Evolutionary conservation across 37 sponge, comb jelly and placozoan genomes (phyloP).

Genomic region (Aplysina aerophoba): DNA sequence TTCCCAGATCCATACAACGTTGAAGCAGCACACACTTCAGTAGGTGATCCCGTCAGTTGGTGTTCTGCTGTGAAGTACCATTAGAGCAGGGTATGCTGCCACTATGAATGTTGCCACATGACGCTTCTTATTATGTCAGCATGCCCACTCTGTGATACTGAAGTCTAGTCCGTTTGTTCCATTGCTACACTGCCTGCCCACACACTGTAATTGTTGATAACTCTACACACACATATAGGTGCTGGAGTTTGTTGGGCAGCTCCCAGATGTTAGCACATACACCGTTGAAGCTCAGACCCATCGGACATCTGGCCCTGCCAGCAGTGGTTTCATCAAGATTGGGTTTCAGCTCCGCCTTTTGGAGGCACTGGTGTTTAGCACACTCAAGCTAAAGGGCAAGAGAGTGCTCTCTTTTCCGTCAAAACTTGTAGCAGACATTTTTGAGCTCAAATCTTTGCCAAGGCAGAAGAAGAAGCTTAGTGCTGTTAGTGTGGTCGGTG

Average conservation of each 20-base stretch:
- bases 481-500: not conserved
- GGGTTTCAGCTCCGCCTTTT: constrained; percentile 42
- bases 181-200: no score
- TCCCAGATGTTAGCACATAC: constrained; percentile 43
- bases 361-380: constrained; percentile 42
- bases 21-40: not conserved
- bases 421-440: not conserved
- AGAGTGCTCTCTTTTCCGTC: constrained; percentile 30
- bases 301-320: not conserved
- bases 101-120: no score
- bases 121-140: no score
- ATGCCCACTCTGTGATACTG: no score
- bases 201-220: no score
- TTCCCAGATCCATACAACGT: constrained; percentile 4
- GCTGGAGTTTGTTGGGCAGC: not conserved
- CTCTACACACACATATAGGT: not conserved
- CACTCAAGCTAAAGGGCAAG: not conserved
- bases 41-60: not conserved
- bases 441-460: not conserved
- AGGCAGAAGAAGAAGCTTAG: not conserved
- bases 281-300: constrained; percentile 55
- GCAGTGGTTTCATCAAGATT: constrained; percentile 42
- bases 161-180: no score
- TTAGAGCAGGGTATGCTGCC: no score
- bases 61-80: not conserved